These are phyloP conservation scores for Globodera ellingtonae DNA, from an alignment of 1,140 invertebrate species.

Conservation along the genomic window DNA sequence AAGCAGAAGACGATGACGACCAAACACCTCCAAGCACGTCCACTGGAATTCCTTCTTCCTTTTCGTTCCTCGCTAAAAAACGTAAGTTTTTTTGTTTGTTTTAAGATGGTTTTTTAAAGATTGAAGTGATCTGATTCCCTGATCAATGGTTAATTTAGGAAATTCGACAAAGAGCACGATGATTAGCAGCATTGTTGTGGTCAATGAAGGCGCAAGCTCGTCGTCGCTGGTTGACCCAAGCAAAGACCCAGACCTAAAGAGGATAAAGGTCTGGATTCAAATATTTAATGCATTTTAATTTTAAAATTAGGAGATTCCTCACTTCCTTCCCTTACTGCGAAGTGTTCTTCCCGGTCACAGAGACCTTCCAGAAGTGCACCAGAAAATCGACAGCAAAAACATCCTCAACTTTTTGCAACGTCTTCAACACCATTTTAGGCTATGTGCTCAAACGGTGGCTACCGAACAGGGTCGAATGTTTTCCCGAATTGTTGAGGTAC, in stretches of 20 bases:
- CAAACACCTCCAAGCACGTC: slow-evolving; percentile 13
- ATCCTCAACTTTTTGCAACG: slow-evolving; percentile 49
- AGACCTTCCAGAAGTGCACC: slow-evolving; percentile 46
- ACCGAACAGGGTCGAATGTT: slow-evolving; percentile 39
- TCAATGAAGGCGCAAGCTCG: slow-evolving; percentile 36
- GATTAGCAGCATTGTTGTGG: slow-evolving; percentile 47
- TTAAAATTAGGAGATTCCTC: slow-evolving; percentile 51
- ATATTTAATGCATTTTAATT: neutral
- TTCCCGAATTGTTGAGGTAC: slow-evolving; percentile 47
- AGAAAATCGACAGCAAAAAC: slow-evolving; percentile 50
- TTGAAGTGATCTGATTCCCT: neutral
- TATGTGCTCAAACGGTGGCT: slow-evolving; percentile 46
- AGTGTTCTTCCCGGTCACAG: slow-evolving; percentile 50
- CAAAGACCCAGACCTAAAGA: slow-evolving; percentile 52
- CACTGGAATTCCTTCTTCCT: slow-evolving; percentile 33
- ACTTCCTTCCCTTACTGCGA: slow-evolving; percentile 50
- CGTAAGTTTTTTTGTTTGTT: slow-evolving; percentile 16
- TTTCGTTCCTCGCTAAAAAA: slow-evolving; percentile 38
- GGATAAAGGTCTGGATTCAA: slow-evolving; percentile 35
- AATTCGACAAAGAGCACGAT: slow-evolving; percentile 20
- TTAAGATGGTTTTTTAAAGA: neutral
- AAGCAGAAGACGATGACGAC: slow-evolving; percentile 18
- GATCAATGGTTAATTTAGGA: slow-evolving; percentile 22
- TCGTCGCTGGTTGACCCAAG: slow-evolving; percentile 43
- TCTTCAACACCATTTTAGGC: slow-evolving; percentile 50